Evolutionary conservation across 2,113 vertebrate species (phyloP).

Genomic region (Micronycteris hirsuta): DNA sequence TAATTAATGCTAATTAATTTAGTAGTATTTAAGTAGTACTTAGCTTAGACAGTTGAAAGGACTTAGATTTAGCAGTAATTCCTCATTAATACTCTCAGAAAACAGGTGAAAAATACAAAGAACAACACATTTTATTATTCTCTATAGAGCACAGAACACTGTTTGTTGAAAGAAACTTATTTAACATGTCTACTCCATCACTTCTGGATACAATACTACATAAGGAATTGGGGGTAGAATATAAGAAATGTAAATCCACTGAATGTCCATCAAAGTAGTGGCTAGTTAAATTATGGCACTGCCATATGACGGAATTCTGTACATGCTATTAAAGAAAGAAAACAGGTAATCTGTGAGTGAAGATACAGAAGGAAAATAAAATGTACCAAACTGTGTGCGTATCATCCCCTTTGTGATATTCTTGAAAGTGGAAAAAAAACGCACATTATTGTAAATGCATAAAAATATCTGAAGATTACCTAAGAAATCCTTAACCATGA

Average conservation of each 20-base stretch:
- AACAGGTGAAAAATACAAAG: not conserved
- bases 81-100: not conserved
- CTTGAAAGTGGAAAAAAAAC: not conserved
- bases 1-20: not conserved
- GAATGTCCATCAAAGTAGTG: not conserved
- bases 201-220: not conserved
- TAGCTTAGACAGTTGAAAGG: not conserved
- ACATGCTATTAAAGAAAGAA: not conserved
- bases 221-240: not conserved
- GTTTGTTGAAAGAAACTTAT: not conserved
- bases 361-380: not conserved
- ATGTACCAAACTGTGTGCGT: not conserved
- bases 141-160: not conserved
- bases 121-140: not conserved
- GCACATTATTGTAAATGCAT: not conserved
- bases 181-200: not conserved
- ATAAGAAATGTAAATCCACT: not conserved
- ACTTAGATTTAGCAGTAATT: slow-evolving; percentile 9
- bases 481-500: not conserved
- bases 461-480: not conserved
- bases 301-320: not conserved
- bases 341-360: not conserved
- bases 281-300: not conserved
- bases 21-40: not conserved
- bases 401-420: not conserved